A percentile compares a stretch with the other conserved stretches of the same genome.
Conservation (phyloP, 2,797 vertebrate genomes). For the Pantherophis alleghaniensis region DNA sequence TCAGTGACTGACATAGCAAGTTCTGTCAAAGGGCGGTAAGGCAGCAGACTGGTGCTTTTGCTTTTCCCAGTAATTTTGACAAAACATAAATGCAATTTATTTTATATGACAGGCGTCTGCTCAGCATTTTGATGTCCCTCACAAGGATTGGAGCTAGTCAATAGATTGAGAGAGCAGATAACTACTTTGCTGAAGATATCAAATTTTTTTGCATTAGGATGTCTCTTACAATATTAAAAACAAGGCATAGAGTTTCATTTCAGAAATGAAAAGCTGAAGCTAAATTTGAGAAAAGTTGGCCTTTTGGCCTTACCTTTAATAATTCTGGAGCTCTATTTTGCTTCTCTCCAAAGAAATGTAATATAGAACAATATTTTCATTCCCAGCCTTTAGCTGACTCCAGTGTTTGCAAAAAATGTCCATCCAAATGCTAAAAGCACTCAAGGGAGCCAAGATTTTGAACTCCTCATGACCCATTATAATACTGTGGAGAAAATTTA, state of each 20-base stretch:
- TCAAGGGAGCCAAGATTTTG: slow-evolving; percentile 31
- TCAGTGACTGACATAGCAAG: background rate
- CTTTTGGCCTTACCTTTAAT: slow-evolving; percentile 4
- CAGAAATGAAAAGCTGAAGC: slow-evolving; percentile 37
- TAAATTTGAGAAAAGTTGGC: slow-evolving; percentile 39
- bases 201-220: slow-evolving; percentile 18
- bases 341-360: slow-evolving; percentile 22
- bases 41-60: slow-evolving; percentile 28
- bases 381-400: slow-evolving; percentile 37
- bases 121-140: slow-evolving; percentile 53
- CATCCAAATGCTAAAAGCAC: slow-evolving; percentile 7
- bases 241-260: slow-evolving; percentile 7
- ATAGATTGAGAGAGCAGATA: slow-evolving; percentile 45
- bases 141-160: slow-evolving; percentile 43
- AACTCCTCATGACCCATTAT: slow-evolving; percentile 29
- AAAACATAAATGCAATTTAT: slow-evolving; percentile 36
- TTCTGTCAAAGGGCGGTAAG: background rate
- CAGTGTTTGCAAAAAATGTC: slow-evolving; percentile 21
- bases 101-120: slow-evolving; percentile 43
- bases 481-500: slow-evolving; percentile 35
- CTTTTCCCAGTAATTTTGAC: slow-evolving; percentile 8
- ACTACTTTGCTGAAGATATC: slow-evolving; percentile 33
- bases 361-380: slow-evolving; percentile 36
- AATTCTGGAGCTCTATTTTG: slow-evolving; percentile 42
- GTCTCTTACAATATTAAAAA: slow-evolving; percentile 42